Percentiles rank a stretch among this genome's conserved stretches.
These are phyloP conservation scores for Conger conger DNA, from an alignment of 2,113 vertebrate genomes.

Conservation along the genomic window DNA sequence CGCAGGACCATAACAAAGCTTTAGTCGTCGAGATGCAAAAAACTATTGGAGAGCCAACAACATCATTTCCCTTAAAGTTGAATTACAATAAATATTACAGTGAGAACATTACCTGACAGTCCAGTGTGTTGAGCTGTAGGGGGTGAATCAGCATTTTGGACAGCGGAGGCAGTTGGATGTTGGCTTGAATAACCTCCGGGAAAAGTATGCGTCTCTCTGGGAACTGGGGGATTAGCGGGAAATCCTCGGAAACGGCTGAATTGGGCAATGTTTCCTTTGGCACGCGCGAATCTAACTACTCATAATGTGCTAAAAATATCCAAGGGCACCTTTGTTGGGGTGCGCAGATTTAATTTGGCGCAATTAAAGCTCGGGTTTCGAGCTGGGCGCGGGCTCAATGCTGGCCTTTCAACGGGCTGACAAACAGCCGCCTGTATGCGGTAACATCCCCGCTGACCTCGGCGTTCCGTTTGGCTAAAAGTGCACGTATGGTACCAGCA, in stretches of 20 bases:
- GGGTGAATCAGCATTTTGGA: background rate
- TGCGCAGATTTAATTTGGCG: background rate
- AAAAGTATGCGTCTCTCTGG: background rate
- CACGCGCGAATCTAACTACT: background rate
- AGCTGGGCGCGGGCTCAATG: background rate
- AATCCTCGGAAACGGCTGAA: background rate
- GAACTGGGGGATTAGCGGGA: background rate
- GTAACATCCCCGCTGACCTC: background rate
- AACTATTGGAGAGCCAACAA: background rate
- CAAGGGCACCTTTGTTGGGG: constrained; percentile 6
- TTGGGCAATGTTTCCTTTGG: background rate
- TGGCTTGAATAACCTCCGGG: background rate
- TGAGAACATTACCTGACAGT: background rate
- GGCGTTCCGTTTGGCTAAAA: background rate
- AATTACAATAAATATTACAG: background rate
- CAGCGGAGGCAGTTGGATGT: background rate
- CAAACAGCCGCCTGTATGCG: background rate
- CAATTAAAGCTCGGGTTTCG: background rate
- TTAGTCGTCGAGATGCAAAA: background rate
- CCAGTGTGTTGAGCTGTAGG: background rate
- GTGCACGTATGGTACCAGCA: background rate
- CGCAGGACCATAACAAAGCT: constrained; percentile 4
- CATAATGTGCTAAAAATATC: background rate
- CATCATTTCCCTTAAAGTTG: too few species aligned
- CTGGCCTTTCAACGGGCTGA: background rate